These are phyloP conservation scores for Anas georgica DNA, from an alignment of 2,797 vertebrate species.

Conservation along the genomic window DNA sequence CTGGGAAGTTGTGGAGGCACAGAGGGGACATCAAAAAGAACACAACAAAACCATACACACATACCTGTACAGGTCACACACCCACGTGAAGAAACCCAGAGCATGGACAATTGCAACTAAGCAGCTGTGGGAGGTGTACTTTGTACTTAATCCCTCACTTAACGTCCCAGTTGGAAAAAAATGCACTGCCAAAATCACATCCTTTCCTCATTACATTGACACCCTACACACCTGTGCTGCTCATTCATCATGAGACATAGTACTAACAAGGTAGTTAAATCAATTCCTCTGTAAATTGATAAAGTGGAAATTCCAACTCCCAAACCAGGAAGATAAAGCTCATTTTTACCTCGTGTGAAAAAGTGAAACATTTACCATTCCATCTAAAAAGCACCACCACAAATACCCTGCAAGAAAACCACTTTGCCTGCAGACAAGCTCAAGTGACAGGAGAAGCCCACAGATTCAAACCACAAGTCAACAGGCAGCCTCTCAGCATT, in stretches of 20 bases:
- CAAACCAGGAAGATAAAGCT: neutral
- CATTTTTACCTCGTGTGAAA: neutral
- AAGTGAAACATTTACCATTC: neutral
- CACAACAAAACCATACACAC: neutral
- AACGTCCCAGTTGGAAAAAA: neutral
- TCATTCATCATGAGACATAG: neutral
- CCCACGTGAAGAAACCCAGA: neutral
- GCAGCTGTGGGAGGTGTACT: neutral
- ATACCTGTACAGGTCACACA: neutral
- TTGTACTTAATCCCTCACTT: neutral
- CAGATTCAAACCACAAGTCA: neutral
- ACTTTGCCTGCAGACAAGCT: neutral
- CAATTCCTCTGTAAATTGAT: neutral
- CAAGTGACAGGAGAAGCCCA: neutral
- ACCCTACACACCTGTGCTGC: neutral
- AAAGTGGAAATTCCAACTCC: neutral
- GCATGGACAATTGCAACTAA: neutral
- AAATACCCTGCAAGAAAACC: neutral
- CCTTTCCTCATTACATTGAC: fast-evolving
- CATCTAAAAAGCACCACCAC: neutral
- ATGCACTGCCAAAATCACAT: neutral
- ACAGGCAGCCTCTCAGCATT: neutral
- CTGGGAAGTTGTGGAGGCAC: neutral
- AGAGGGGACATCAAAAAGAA: neutral
- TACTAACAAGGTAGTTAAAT: neutral